Evolutionary conservation across 2,797 vertebrate genomes (phyloP).

Genomic region (Anguilla marmorata): DNA sequence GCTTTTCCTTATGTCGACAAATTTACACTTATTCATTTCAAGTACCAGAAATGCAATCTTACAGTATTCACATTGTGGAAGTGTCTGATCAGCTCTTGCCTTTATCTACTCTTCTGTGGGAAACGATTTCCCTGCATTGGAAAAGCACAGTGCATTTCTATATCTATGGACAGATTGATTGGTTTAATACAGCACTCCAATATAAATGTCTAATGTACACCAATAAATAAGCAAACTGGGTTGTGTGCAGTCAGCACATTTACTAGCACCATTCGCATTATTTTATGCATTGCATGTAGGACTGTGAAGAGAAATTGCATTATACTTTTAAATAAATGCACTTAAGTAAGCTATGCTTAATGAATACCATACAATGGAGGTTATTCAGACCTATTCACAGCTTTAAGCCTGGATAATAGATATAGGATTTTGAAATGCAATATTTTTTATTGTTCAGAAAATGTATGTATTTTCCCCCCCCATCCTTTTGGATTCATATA

Average conservation of each 20-base stretch:
- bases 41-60: background rate
- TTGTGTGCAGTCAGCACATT: conserved; percentile 1
- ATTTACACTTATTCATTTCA: background rate
- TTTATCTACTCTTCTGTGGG: background rate
- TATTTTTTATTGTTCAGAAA: background rate
- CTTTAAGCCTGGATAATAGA: background rate
- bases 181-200: background rate
- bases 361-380: background rate
- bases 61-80: background rate
- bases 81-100: background rate
- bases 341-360: background rate
- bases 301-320: conserved; percentile 19
- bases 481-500: background rate
- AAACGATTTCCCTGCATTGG: background rate
- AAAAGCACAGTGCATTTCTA: background rate
- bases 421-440: background rate
- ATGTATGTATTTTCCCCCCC: background rate
- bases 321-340: conserved; percentile 16
- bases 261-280: background rate
- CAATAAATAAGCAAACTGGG: conserved; percentile 13
- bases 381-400: background rate
- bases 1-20: background rate
- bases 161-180: background rate
- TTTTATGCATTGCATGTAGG: background rate
- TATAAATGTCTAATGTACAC: conserved; percentile 7